phyloP scores from a whole-genome alignment of 2,797 vertebrate species.

The Coluber constrictor region DNA sequence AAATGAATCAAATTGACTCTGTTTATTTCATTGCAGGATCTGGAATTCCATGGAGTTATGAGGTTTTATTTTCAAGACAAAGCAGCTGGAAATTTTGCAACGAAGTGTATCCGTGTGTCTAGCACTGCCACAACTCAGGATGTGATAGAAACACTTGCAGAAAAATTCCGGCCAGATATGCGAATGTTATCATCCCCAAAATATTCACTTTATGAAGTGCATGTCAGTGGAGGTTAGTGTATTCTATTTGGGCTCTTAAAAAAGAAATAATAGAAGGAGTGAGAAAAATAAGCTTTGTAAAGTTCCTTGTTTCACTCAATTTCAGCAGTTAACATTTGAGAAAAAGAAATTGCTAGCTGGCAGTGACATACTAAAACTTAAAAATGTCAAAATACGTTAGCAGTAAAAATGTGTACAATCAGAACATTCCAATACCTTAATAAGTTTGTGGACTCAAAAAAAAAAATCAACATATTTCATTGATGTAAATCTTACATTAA shows the following conservation, averaged over 20 bases:
- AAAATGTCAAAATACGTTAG: not conserved
- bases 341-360: not conserved
- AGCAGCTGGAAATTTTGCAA: constrained; percentile 96
- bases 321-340: not conserved
- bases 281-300: not conserved
- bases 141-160: constrained; percentile 94
- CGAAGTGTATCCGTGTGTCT: constrained; percentile 96
- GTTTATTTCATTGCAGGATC: constrained; percentile 75
- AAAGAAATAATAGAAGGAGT: not conserved
- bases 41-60: constrained; percentile 99
- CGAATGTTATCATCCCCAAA: constrained; percentile 96
- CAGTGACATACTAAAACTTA: not conserved
- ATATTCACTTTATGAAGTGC: constrained; percentile 96
- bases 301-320: not conserved
- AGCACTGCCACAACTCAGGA: constrained; percentile 98
- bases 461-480: not conserved
- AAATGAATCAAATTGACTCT: not conserved
- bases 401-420: not conserved
- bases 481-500: not conserved
- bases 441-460: not conserved
- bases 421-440: not conserved
- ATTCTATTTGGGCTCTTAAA: not conserved
- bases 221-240: constrained; percentile 94
- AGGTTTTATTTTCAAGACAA: constrained; percentile 99
- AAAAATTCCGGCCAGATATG: constrained; percentile 98